These are phyloP conservation scores for Monoplex corrugatus DNA, from an alignment of 2,888 invertebrate genomes.

Conservation along the genomic window DNA sequence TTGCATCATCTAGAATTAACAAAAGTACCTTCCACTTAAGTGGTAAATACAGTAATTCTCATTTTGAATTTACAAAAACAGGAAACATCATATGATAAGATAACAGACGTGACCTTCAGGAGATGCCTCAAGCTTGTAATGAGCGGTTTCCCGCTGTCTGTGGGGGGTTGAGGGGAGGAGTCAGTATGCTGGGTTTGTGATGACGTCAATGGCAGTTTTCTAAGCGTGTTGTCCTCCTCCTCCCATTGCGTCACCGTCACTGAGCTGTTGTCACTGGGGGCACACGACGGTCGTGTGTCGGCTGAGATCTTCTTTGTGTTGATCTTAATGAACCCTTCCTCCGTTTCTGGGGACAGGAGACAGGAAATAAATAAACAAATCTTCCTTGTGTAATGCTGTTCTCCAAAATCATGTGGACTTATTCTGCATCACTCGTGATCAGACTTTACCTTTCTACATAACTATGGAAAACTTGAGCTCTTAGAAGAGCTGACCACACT, in stretches of 20 bases:
- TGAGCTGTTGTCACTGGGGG: not conserved
- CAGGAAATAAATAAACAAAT: not conserved
- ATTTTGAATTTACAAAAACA: too few species aligned
- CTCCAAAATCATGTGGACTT: too few species aligned
- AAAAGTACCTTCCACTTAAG: too few species aligned
- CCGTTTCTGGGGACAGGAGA: conserved; percentile 76
- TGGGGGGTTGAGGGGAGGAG: not conserved
- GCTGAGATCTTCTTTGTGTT: conserved; percentile 74
- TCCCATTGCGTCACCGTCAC: not conserved
- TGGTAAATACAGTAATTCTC: too few species aligned
- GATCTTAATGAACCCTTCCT: conserved; percentile 81
- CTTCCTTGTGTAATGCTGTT: not conserved
- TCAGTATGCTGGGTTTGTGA: not conserved
- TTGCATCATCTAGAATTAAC: too few species aligned
- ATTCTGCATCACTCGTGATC: too few species aligned
- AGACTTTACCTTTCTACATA: too few species aligned
- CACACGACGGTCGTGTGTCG: conserved; percentile 53
- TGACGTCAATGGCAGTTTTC: not conserved
- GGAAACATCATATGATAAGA: too few species aligned
- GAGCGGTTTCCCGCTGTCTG: conserved; percentile 57
- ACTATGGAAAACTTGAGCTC: too few species aligned
- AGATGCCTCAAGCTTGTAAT: conserved; percentile 73
- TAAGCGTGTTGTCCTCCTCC: not conserved
- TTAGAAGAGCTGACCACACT: too few species aligned
- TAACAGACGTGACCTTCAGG: too few species aligned